These are phyloP conservation scores for Osmoderma eremita DNA, from an alignment of 2,888 invertebrate species.

Conservation along the genomic window DNA sequence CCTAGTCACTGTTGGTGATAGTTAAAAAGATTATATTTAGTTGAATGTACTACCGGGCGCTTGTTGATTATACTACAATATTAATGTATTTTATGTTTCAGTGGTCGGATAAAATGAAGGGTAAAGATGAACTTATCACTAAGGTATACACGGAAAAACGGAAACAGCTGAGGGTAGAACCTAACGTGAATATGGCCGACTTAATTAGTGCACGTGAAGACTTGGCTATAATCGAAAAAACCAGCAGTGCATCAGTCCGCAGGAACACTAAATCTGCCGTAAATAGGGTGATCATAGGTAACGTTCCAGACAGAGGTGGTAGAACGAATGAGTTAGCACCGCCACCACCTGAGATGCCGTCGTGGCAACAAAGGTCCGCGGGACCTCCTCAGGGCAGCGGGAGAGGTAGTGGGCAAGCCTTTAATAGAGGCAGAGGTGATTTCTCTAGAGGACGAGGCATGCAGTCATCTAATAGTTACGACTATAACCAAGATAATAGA, in stretches of 20 bases:
- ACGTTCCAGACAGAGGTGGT: slow-evolving; percentile 95
- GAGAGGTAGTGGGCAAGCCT: slow-evolving; percentile 61
- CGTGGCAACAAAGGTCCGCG: slow-evolving; percentile 81
- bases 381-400: slow-evolving; percentile 65
- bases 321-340: slow-evolving; percentile 89
- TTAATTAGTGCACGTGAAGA: slow-evolving; percentile 87
- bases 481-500: slow-evolving; percentile 8
- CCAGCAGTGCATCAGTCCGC: slow-evolving; percentile 85
- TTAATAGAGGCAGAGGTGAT: slow-evolving; percentile 14
- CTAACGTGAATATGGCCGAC: slow-evolving; percentile 77
- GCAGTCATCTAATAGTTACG: slow-evolving; percentile 12
- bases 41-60: too few relatives aligned
- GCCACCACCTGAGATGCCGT: slow-evolving; percentile 97
- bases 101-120: slow-evolving; percentile 86
- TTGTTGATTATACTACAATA: neutral
- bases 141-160: slow-evolving; percentile 68
- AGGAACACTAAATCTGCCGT: slow-evolving; percentile 85
- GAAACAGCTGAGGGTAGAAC: slow-evolving; percentile 67
- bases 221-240: slow-evolving; percentile 89
- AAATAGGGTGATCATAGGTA: slow-evolving; percentile 90
- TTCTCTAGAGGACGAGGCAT: slow-evolving; percentile 40
- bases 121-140: slow-evolving; percentile 77
- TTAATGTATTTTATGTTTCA: slow-evolving; percentile 58
- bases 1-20: too few relatives aligned
- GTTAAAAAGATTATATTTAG: too few relatives aligned